Evolutionary conservation across 2,888 invertebrate genomes (phyloP).

Genomic region (Marasmarcha lunaedactyla): DNA sequence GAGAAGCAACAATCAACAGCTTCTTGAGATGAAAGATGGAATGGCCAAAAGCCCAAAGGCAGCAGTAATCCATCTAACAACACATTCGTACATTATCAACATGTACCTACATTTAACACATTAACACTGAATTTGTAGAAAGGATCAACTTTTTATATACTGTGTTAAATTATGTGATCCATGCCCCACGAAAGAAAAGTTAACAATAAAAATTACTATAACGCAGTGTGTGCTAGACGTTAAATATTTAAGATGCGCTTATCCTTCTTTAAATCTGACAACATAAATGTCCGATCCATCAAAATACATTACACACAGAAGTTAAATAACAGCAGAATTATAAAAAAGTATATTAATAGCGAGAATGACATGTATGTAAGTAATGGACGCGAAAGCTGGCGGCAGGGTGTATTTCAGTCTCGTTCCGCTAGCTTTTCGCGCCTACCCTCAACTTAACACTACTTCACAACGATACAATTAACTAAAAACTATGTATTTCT

Average conservation of each 20-base stretch:
- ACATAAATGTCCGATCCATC: conserved; percentile 52
- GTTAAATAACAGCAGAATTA: conserved; percentile 56
- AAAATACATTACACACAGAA: conserved; percentile 52
- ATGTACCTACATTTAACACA: background rate
- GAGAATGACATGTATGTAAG: conserved; percentile 52
- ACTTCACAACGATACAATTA: conserved; percentile 65
- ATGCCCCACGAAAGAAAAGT: background rate
- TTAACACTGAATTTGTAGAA: conserved; percentile 1
- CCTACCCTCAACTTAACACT: conserved; percentile 52
- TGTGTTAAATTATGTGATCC: conserved; percentile 1
- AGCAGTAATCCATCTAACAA: background rate
- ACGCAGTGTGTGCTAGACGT: conserved; percentile 12
- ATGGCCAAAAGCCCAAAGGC: background rate
- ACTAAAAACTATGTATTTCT: conserved; percentile 61
- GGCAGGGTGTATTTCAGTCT: conserved; percentile 65
- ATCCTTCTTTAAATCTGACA: conserved; percentile 39
- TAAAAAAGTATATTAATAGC: conserved; percentile 37
- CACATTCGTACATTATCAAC: background rate
- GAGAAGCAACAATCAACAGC: conserved; percentile 51
- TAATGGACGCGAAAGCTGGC: conserved; percentile 40
- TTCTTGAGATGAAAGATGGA: conserved; percentile 20
- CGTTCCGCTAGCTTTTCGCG: conserved; percentile 48
- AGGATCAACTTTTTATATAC: background rate
- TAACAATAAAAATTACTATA: conserved; percentile 8
- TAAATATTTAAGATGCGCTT: conserved; percentile 15